These are phyloP conservation scores for Dasyornis broadbenti DNA, from an alignment of 2,113 vertebrate species.

Conservation along the genomic window DNA sequence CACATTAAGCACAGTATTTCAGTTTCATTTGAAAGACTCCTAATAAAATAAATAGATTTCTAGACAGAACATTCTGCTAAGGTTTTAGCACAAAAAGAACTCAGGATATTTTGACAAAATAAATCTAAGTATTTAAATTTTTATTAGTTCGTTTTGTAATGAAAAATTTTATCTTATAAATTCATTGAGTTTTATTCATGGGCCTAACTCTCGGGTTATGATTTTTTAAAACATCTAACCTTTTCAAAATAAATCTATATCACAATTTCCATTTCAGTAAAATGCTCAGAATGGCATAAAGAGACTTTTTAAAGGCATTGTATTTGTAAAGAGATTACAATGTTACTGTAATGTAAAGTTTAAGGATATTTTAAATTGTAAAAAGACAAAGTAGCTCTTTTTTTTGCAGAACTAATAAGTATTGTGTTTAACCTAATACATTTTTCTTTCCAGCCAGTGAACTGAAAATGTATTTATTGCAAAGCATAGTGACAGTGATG, in stretches of 20 bases:
- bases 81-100: background rate
- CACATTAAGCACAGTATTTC: background rate
- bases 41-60: background rate
- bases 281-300: background rate
- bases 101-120: background rate
- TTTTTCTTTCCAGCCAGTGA: background rate
- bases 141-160: background rate
- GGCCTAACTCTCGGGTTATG: background rate
- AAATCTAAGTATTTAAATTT: background rate
- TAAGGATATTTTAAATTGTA: background rate
- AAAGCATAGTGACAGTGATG: background rate
- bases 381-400: background rate
- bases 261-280: background rate
- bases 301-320: background rate
- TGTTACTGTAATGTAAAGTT: background rate
- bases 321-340: background rate
- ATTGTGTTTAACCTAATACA: background rate
- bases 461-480: background rate
- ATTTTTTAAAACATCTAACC: background rate
- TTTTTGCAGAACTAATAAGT: background rate
- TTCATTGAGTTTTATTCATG: background rate
- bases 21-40: background rate
- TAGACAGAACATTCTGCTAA: background rate
- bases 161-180: background rate
- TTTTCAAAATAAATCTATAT: background rate